These are phyloP conservation scores for Anser brachyrhynchus DNA, from an alignment of 2,113 vertebrate genomes.

Conservation along the genomic window DNA sequence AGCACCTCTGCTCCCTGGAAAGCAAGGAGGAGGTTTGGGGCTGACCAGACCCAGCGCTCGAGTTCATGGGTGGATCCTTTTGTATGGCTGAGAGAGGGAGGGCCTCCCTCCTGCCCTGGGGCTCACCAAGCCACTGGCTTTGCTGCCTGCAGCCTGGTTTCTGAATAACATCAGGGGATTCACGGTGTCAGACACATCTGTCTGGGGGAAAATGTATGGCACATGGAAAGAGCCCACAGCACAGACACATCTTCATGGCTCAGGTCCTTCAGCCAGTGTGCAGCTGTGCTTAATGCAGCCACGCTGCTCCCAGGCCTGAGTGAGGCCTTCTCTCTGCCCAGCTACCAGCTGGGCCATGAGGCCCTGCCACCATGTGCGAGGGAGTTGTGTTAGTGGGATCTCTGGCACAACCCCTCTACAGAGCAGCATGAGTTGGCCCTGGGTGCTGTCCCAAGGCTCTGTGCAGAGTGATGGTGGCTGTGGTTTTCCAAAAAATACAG, in stretches of 20 bases:
- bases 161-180: background rate
- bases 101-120: background rate
- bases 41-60: background rate
- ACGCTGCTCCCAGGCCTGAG: background rate
- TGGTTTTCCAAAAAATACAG: background rate
- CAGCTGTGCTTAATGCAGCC: background rate
- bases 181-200: background rate
- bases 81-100: background rate
- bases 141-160: background rate
- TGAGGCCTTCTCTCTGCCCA: background rate
- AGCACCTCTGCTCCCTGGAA: background rate
- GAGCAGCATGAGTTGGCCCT: background rate
- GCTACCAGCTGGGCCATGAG: background rate
- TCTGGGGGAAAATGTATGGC: background rate
- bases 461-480: background rate
- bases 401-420: background rate
- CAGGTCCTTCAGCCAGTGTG: background rate
- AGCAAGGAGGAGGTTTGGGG: background rate
- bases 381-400: background rate
- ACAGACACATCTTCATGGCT: background rate
- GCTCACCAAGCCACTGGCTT: background rate
- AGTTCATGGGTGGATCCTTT: background rate
- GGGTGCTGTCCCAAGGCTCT: background rate
- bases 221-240: background rate
- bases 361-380: rapidly evolving